Base-by-base conservation (phyloP, 2,797 vertebrate species). In the Halcyon leucocephala region DNA sequence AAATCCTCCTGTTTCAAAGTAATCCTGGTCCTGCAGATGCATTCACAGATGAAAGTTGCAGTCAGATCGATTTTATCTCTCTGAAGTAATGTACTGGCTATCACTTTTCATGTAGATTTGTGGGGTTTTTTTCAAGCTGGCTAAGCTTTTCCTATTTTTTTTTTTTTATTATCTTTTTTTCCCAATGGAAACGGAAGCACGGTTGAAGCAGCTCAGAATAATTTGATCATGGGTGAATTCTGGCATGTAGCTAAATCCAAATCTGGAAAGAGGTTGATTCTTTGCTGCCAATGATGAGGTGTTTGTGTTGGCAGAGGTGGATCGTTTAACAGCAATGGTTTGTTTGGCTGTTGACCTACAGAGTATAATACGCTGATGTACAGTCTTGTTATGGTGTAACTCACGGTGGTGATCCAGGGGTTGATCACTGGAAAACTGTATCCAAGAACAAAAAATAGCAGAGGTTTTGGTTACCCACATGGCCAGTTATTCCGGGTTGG, bases 41-140 rank as follows among this genome's bases (percentile, higher is more conserved):
- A 90, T 70, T 92, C 61, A 74, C 18, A 85, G 89, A 96, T 94
- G 72, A 82, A 87, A 58, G 49, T 80, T 71, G 35, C 77, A 90
- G 91, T 66, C 42, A 77, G 73, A 93, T n/a, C 0, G 26, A 39
- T 57, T 95, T 90, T 42, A 64, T 82, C 41, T 69, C 74, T 90
- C 55, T 82, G 26, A 90, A 93, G 55, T 77, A 67, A 77, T 51
- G 67, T 69, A 49, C 14, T 3, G 6, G 49, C 57, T 85, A 82
- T 91, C 61, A 37, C 37, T 82, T 90, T 66, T 80, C 55, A 44
- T 60, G 28, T 55, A 31, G 12, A 2, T 28, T 69, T 52, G 10
- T 42, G 15, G 41, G 16, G 6, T 31, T 12, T 57, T 61, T 82
- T 73, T 6, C 37, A 2, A 72, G 19, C 49, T 52, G 21, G 7